These are phyloP conservation scores for Zeugodacus cucurbitae DNA, from an alignment of 1,140 invertebrate genomes.

Conservation along the genomic window DNA sequence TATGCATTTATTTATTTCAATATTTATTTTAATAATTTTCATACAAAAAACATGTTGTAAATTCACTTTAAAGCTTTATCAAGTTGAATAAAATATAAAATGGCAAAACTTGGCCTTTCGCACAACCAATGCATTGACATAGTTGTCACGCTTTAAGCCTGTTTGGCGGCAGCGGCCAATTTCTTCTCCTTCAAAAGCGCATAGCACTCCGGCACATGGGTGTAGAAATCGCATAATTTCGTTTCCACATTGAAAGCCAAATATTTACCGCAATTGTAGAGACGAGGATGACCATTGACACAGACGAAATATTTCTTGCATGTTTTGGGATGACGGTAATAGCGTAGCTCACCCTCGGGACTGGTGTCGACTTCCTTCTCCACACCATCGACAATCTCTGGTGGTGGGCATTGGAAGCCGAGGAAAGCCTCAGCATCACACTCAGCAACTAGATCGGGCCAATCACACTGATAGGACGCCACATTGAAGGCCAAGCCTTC, in stretches of 20 bases:
- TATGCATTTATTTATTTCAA: neutral
- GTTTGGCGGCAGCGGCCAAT: neutral
- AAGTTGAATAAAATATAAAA: neutral
- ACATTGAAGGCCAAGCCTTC: constrained; percentile 88
- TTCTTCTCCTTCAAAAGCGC: constrained; percentile 57
- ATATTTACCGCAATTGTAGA: constrained; percentile 63
- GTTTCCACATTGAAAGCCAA: constrained; percentile 60
- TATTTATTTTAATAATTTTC: neutral
- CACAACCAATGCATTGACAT: neutral
- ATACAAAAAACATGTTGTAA: neutral
- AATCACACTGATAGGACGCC: constrained; percentile 82
- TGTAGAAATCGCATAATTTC: constrained; percentile 63
- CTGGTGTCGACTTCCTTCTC: constrained; percentile 67
- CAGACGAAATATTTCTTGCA: constrained; percentile 88
- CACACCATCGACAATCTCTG: constrained; percentile 51
- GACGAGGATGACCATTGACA: constrained; percentile 75
- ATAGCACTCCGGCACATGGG: constrained; percentile 61
- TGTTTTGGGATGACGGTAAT: constrained; percentile 71
- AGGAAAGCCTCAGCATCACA: constrained; percentile 82
- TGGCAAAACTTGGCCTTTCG: neutral
- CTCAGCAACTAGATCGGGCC: constrained; percentile 83
- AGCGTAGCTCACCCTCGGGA: constrained; percentile 68
- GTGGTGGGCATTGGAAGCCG: constrained; percentile 74
- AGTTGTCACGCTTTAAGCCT: neutral
- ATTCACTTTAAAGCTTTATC: neutral